Base-by-base conservation (phyloP, 2,888 invertebrate genomes). In the Plagiodera versicolora region DNA sequence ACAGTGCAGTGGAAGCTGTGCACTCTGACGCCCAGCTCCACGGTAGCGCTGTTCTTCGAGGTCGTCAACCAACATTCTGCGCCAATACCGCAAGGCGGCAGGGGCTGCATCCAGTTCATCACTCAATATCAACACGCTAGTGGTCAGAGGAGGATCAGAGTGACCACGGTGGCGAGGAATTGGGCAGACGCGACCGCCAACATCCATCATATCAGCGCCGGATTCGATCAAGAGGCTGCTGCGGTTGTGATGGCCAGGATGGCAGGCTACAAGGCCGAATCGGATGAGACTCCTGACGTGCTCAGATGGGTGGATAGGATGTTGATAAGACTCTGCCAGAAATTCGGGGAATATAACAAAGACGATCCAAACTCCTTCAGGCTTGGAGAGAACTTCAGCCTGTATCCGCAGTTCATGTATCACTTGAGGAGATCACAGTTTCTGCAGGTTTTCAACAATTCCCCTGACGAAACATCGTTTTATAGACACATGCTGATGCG, bases 401-500 rank as follows among this genome's bases (percentile, higher is more conserved):
- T 99, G 60, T 99, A 98, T 83, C 99, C 99, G 46, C 99, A 99
- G 82, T 99, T 99, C 81, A 98, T 99, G 98, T 99, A 98, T 81
- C 99, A 99, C 78, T 83, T 99, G 74, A 86, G 99, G 46, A 87
- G 99, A 69, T 99, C 98, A 20, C 99, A 98, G 82, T 99, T 99
- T 83, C 85, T 99, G 67, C 98, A 98, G 85, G 98, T 99, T 48
- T 99, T 99, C 83, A 99, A 99, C 83, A 99, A 99, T 84, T 98
- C 97, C 44, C 99, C 99, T 0, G 99, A 99, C 81, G 99, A 99
- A 83, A 99, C 98, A 11, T 95, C 97, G 18, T 99, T 95, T 83
- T 99, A 99, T 79, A 90, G 95, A 90, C 98, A 98, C 81, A 95
- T 97, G 91, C 82, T 99, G 74, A 94, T 97, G 91, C 87, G 95